Base-by-base conservation (phyloP, 2,797 vertebrate species). In the Hemibagrus guttatus region DNA sequence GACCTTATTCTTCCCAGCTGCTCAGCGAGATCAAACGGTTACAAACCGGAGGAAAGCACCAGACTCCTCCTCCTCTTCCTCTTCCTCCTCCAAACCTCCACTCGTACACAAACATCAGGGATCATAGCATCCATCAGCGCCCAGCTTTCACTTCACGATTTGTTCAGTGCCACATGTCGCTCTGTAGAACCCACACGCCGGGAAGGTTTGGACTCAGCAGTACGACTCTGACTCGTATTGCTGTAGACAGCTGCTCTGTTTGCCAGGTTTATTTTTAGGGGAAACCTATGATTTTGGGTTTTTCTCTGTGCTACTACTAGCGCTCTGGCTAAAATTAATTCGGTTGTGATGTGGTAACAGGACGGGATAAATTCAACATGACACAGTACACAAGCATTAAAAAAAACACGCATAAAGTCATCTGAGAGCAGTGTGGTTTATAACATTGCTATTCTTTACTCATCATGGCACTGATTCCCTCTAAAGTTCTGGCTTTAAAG, bases 231-330 rank as follows among this genome's bases (percentile, higher is more conserved):
- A 46, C 26, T 28, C n/a, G 6, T 75, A 16, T 72, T 28, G 71
- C 31, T 61, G 42, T 52, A 83, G 74, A 64, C 63, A 28, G 68
- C 79, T 75, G 84, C 61, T n/a, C 13, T 4, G 1, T 21, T 14
- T n/a, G 79, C 16, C 81, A 75, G 81, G 87, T 81, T 85, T 89
- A 89, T 89, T 91, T 89, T 81, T 42, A 0, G n/a, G 26, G 61
- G 74, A 23, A 81, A 87, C 83, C 78, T 91, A 35, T 88, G 84
- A 90, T 80, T 91, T 87, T 46, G 88, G 91, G 75, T 89, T 91
- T 90, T 81, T 81, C n/a, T 52, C 84, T 83, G 78, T 26, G 26
- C n/a, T 81, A 39, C 87, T 58, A 74, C 54, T 56, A 54, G 26
- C 66, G 59, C 46, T 81, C n/a, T 26, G 19, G 82, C 46, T 88